A percentile compares a stretch with the other conserved stretches of the same genome.
These are phyloP conservation scores for Bos javanicus DNA, from an alignment of 2,113 vertebrate species.

Conservation along the genomic window DNA sequence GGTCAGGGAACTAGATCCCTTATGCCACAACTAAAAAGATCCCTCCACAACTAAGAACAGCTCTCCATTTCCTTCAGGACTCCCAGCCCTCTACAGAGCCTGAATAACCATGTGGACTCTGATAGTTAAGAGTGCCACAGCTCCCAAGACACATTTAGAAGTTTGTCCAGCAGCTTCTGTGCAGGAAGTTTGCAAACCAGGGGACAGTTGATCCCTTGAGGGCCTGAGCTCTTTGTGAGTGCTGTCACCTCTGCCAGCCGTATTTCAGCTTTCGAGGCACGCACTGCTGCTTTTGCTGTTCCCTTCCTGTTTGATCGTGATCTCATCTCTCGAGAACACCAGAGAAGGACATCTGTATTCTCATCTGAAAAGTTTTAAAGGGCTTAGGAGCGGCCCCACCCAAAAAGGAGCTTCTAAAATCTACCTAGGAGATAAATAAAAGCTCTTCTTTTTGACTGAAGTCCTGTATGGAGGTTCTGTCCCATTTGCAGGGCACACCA, in stretches of 20 bases:
- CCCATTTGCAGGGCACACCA: neutral
- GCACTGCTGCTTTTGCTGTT: neutral
- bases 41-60: neutral
- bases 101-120: neutral
- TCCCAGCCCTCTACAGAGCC: neutral
- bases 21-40: neutral
- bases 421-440: neutral
- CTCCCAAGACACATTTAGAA: neutral
- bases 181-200: neutral
- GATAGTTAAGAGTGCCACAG: neutral
- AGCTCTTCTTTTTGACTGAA: neutral
- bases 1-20: neutral
- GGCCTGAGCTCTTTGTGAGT: neutral
- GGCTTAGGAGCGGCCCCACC: neutral
- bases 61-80: neutral
- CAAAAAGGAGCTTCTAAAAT: neutral
- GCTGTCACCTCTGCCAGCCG: neutral
- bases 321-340: neutral
- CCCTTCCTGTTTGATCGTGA: neutral
- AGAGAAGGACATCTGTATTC: neutral
- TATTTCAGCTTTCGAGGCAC: neutral
- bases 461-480: neutral
- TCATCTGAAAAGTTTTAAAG: neutral
- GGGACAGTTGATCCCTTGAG: neutral
- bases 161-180: neutral